Conservation (phyloP, 92 coral and sea anemone species). For the Parazoanthus atlanticus region DNA sequence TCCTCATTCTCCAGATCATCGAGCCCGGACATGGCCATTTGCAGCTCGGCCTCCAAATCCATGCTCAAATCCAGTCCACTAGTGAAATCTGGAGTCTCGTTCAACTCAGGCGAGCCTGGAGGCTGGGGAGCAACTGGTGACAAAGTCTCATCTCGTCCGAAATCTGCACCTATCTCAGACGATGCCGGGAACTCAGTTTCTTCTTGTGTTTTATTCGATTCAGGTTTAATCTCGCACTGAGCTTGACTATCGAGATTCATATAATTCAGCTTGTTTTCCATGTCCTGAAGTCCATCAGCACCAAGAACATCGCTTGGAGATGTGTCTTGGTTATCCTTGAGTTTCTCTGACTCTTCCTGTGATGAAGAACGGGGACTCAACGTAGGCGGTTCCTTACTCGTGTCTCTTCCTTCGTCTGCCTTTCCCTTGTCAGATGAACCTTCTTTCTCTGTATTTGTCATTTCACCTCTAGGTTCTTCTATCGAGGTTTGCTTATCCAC, state of each 20-base stretch:
- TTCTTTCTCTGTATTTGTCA: not conserved
- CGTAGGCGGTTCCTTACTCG: not conserved
- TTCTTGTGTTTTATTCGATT: not conserved
- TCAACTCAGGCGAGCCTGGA: conserved; percentile 76
- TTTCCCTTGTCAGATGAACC: not conserved
- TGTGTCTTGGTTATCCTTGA: not conserved
- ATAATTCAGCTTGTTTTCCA: not conserved
- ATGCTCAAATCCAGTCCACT: conserved; percentile 77
- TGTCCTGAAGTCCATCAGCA: not conserved
- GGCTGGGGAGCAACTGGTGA: conserved; percentile 56
- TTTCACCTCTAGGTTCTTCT: not conserved
- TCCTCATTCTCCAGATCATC: conserved; percentile 61
- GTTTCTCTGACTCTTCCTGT: not conserved
- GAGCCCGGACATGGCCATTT: conserved; percentile 81
- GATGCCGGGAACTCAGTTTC: not conserved
- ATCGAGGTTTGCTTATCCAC: not conserved
- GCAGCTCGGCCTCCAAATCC: conserved; percentile 75
- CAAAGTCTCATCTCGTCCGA: not conserved
- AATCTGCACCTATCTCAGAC: not conserved
- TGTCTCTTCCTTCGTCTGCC: not conserved
- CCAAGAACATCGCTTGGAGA: not conserved
- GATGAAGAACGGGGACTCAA: not conserved
- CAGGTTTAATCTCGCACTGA: not conserved
- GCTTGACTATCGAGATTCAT: not conserved
- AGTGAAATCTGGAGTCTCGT: conserved; percentile 72